Conservation (phyloP, 2,888 invertebrate genomes). For the Spicauda simplicius region DNA sequence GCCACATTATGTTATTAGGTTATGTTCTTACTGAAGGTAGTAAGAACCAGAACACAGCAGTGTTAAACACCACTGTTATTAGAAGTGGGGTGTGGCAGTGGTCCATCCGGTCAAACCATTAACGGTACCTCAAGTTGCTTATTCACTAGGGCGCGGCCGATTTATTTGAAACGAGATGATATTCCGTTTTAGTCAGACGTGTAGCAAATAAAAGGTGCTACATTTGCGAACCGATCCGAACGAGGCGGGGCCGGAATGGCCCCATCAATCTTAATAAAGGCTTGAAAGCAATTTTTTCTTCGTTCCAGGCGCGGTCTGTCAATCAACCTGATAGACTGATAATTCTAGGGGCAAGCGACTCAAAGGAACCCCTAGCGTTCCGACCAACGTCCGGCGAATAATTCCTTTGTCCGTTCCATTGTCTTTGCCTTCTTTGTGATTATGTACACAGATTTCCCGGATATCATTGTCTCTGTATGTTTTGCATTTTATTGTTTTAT, state of each 20-base stretch:
- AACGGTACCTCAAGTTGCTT: slow-evolving; percentile 6
- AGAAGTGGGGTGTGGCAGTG: too few species aligned
- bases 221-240: slow-evolving; percentile 22
- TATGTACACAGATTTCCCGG: background rate
- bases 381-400: slow-evolving; percentile 17
- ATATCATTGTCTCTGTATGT: background rate
- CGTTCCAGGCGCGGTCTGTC: slow-evolving; percentile 56
- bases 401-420: slow-evolving; percentile 6
- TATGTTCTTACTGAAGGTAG: too few species aligned
- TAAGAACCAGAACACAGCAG: too few species aligned
- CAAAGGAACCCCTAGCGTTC: slow-evolving; percentile 9
- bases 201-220: slow-evolving; percentile 23
- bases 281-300: slow-evolving; percentile 75
- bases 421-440: slow-evolving; percentile 7
- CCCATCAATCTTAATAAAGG: slow-evolving; percentile 78
- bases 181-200: slow-evolving; percentile 30
- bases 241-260: slow-evolving; percentile 42
- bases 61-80: too few species aligned
- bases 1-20: too few species aligned
- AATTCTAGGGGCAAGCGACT: slow-evolving; percentile 5
- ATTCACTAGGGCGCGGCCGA: slow-evolving; percentile 29
- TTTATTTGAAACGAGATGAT: slow-evolving; percentile 37
- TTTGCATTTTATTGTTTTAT: too few species aligned
- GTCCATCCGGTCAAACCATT: too few species aligned
- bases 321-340: slow-evolving; percentile 29